These are phyloP conservation scores for Dynastes grantii DNA, from an alignment of 2,888 invertebrate species.

Conservation along the genomic window DNA sequence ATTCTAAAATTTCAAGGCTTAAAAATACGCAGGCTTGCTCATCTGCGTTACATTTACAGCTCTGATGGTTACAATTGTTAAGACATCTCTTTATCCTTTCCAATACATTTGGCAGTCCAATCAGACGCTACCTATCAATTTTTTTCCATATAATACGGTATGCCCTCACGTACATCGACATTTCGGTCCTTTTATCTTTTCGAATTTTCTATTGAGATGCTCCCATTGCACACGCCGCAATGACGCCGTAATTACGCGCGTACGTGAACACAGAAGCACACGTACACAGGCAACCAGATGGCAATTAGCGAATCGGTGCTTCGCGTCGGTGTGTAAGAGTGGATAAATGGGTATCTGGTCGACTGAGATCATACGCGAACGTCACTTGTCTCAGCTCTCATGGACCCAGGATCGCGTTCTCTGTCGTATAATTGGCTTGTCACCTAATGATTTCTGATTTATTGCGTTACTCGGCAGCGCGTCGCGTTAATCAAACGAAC, in stretches of 20 bases:
- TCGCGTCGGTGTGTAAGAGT: slow-evolving; percentile 37
- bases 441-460: slow-evolving; percentile 66
- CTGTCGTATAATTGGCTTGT: slow-evolving; percentile 64
- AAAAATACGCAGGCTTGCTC: too few species aligned
- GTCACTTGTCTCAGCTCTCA: slow-evolving; percentile 60
- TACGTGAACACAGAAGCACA: too few species aligned
- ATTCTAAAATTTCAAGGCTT: too few species aligned
- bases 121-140: too few species aligned
- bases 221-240: background rate
- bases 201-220: slow-evolving; percentile 15
- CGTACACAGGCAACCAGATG: background rate
- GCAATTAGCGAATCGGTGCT: slow-evolving; percentile 43
- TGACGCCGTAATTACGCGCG: slow-evolving; percentile 22
- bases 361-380: slow-evolving; percentile 61
- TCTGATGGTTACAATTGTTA: too few species aligned
- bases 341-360: slow-evolving; percentile 60
- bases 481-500: slow-evolving; percentile 60
- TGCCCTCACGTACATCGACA: background rate
- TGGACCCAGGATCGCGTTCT: slow-evolving; percentile 45
- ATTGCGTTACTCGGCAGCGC: slow-evolving; percentile 60
- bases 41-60: too few species aligned
- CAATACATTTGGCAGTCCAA: too few species aligned
- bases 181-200: slow-evolving; percentile 2
- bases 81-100: too few species aligned
- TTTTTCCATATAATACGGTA: too few species aligned